A percentile compares a stretch with the other conserved stretches of the same genome.
Evolutionary conservation across 2,888 invertebrate genomes (phyloP).

Genomic region (Lepidocyrtinus sp.): DNA sequence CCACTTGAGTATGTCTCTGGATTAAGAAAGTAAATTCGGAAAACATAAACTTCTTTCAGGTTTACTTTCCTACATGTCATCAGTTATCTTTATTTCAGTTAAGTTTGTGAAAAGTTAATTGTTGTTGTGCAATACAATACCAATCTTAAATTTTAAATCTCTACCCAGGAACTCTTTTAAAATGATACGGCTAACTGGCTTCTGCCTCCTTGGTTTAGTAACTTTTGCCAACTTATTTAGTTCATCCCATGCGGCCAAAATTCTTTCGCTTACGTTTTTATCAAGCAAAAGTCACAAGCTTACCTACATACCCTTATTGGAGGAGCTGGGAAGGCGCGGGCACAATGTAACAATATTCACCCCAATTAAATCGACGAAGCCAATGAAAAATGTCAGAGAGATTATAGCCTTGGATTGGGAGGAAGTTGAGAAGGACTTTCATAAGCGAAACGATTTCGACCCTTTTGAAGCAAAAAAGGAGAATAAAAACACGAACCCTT

Average conservation of each 20-base stretch:
- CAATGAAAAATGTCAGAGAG: constrained; percentile 72
- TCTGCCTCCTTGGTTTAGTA: too few relatives aligned
- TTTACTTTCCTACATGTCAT: too few relatives aligned
- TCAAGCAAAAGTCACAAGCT: constrained; percentile 75
- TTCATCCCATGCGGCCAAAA: constrained; percentile 69
- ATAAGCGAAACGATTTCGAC: constrained; percentile 7
- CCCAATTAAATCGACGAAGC: constrained; percentile 72
- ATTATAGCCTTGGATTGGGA: constrained; percentile 55
- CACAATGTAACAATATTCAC: constrained; percentile 76
- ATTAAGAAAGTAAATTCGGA: too few relatives aligned
- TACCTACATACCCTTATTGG: constrained; percentile 74
- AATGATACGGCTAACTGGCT: too few relatives aligned
- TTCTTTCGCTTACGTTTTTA: constrained; percentile 75
- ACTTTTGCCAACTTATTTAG: too few relatives aligned
- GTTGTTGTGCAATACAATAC: too few relatives aligned
- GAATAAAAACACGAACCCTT: constrained; percentile 25
- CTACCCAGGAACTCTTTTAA: too few relatives aligned
- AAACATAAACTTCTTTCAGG: too few relatives aligned
- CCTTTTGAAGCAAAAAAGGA: constrained; percentile 48
- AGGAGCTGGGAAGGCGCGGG: constrained; percentile 75
- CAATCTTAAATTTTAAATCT: too few relatives aligned
- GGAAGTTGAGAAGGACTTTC: not conserved
- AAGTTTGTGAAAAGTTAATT: too few relatives aligned
- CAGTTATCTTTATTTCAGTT: too few relatives aligned
- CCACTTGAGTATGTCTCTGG: too few relatives aligned